These are phyloP conservation scores for Mythimna albipuncta DNA, from an alignment of 2,888 invertebrate species.

Conservation along the genomic window DNA sequence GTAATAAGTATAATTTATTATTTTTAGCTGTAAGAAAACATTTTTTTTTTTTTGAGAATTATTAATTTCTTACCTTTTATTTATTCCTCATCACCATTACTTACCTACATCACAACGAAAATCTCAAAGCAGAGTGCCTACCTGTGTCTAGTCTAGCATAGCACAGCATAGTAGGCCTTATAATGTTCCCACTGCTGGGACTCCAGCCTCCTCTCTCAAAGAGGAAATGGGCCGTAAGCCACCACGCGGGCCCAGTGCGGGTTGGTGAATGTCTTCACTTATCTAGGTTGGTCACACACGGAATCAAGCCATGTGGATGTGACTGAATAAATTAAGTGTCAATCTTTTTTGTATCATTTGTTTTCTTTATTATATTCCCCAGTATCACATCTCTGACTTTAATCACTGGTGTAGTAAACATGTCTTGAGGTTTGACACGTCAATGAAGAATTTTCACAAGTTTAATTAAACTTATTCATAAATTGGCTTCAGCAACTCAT, in stretches of 20 bases:
- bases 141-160: too few species aligned
- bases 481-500: constrained; percentile 84
- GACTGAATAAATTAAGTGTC: not conserved
- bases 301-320: not conserved
- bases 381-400: not conserved
- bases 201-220: too few species aligned
- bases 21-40: not conserved
- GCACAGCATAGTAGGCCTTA: too few species aligned
- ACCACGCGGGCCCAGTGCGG: too few species aligned
- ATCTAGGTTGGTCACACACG: too few species aligned
- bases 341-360: not conserved
- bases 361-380: not conserved
- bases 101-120: not conserved
- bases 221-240: too few species aligned
- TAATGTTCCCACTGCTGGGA: too few species aligned
- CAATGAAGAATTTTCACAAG: not conserved
- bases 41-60: not conserved
- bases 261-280: too few species aligned
- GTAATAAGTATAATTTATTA: constrained; percentile 8
- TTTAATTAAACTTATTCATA: constrained; percentile 72
- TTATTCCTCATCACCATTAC: not conserved
- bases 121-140: not conserved
- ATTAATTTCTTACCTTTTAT: not conserved
- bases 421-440: not conserved
- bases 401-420: not conserved